phyloP scores from a whole-genome alignment of 2,113 vertebrate species.

The Saimiri boliviensis region DNA sequence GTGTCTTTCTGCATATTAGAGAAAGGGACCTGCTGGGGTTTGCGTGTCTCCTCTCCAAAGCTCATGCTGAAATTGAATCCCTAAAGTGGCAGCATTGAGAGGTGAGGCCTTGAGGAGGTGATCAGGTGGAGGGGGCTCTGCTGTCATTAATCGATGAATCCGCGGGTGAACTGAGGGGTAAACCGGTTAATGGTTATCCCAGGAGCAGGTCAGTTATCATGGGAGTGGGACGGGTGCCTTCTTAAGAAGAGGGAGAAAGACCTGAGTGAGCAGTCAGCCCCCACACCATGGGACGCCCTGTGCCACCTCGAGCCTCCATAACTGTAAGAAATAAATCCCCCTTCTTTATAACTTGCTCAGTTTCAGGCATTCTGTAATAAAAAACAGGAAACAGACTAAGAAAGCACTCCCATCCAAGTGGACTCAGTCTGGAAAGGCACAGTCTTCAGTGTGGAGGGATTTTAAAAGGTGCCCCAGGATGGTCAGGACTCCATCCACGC shows the following conservation, averaged over 20 bases:
- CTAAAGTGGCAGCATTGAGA: not conserved
- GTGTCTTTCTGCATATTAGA: not conserved
- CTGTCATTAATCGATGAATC: too few species aligned
- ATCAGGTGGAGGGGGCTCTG: too few species aligned
- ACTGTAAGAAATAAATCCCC: not conserved
- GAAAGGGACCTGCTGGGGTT: not conserved
- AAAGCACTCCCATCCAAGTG: not conserved
- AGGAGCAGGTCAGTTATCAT: not conserved
- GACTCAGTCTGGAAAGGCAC: not conserved
- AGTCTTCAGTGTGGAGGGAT: not conserved
- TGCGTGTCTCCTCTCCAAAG: not conserved
- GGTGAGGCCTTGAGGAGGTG: not conserved
- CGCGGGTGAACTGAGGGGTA: accelerated
- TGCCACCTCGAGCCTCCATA: not conserved
- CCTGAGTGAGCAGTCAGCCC: too few species aligned
- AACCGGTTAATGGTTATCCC: not conserved
- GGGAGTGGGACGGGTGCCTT: not conserved
- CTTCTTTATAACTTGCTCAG: not conserved
- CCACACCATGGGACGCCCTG: not conserved
- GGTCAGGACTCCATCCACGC: not conserved
- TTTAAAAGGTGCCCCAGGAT: not conserved
- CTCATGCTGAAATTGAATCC: not conserved
- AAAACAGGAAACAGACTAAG: not conserved
- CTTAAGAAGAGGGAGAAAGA: not conserved
- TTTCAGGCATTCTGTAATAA: not conserved